phyloP scores from a whole-genome alignment of 2,797 vertebrate genomes.

The Notoglanidium macrostoma region DNA sequence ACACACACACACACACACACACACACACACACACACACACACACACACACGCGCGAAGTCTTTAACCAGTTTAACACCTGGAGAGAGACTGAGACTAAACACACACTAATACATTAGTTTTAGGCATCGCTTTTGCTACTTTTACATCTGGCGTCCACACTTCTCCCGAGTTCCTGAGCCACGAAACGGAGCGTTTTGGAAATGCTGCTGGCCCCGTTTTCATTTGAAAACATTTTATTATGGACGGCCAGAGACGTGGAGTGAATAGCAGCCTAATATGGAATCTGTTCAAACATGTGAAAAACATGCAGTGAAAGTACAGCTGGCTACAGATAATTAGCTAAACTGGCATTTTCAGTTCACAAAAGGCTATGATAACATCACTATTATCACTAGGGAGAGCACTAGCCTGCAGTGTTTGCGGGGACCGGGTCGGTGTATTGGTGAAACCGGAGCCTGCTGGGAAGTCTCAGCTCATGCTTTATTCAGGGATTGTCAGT shows the following conservation, averaged over 20 bases:
- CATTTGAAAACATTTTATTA: too few relatives aligned
- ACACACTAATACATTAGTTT: too few relatives aligned
- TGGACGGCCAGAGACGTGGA: too few relatives aligned
- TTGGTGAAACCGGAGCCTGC: slow-evolving; percentile 71
- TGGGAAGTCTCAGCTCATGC: slow-evolving; percentile 67
- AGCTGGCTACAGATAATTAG: background rate
- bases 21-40: too few relatives aligned
- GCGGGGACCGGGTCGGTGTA: slow-evolving; percentile 19
- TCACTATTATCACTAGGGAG: background rate
- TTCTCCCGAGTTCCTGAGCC: too few relatives aligned
- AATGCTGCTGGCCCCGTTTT: too few relatives aligned
- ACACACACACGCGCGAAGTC: background rate
- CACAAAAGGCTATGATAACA: background rate
- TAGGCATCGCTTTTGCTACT: too few relatives aligned
- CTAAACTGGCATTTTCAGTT: background rate
- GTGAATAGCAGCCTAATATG: background rate
- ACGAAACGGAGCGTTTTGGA: too few relatives aligned
- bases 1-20: background rate
- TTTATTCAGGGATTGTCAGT: slow-evolving; percentile 71
- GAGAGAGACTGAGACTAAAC: too few relatives aligned
- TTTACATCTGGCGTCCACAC: too few relatives aligned
- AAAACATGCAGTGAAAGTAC: background rate
- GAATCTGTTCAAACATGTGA: too few relatives aligned
- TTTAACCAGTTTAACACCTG: background rate
- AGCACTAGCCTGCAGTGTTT: slow-evolving; percentile 16